A percentile compares a stretch with the other conserved stretches of the same genome.
Evolutionary conservation across 2,113 vertebrate species (phyloP).

Genomic region (Archilochus colubris): DNA sequence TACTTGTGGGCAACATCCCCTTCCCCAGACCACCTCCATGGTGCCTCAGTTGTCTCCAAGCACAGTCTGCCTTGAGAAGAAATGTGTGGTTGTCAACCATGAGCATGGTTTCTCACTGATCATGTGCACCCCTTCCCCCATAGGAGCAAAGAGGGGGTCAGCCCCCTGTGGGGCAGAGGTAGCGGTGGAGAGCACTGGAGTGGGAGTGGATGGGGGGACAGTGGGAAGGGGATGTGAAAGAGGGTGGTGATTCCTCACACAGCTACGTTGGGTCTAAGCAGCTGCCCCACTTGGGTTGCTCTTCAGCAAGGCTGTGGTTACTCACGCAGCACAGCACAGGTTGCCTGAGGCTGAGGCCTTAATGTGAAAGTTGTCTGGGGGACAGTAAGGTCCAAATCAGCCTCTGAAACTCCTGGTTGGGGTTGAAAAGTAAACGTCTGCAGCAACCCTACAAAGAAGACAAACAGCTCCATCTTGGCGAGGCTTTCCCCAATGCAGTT

Average conservation of each 20-base stretch:
- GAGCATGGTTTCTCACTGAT: neutral
- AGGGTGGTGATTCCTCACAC: neutral
- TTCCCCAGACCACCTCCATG: neutral
- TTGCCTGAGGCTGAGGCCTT: constrained; percentile 69
- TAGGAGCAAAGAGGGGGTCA: neutral
- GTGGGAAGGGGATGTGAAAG: neutral
- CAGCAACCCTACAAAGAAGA: constrained; percentile 75
- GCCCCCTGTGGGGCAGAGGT: neutral
- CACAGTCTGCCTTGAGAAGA: neutral
- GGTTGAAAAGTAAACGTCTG: constrained; percentile 75
- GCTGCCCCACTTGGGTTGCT: neutral
- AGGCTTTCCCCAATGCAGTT: constrained; percentile 77
- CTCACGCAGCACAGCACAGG: constrained; percentile 59
- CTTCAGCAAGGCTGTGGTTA: neutral
- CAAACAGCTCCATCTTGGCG: constrained; percentile 76
- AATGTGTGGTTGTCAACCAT: neutral
- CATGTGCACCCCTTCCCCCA: neutral
- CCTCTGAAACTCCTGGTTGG: constrained; percentile 48
- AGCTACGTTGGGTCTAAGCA: neutral
- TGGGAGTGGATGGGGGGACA: neutral
- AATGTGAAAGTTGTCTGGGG: constrained; percentile 73
- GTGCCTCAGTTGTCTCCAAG: neutral
- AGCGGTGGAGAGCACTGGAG: neutral
- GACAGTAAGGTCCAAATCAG: constrained; percentile 58
- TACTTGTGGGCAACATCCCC: neutral